Percentiles rank a stretch among this genome's conserved stretches.
Conservation (phyloP, 2,888 invertebrate species). For the Mamestra brassicae region DNA sequence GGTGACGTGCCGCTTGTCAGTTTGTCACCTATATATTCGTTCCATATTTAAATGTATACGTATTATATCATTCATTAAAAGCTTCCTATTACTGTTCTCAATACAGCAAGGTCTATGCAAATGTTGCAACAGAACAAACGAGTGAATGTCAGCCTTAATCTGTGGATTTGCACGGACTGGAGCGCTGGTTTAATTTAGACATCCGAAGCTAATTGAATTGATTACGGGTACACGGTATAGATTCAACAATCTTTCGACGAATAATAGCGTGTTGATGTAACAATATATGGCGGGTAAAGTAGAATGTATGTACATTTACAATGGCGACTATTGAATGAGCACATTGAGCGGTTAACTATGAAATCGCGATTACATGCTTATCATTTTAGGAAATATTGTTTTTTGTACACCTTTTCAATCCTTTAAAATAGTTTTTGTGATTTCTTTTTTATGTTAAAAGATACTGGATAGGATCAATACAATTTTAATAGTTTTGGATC, state of each 20-base stretch:
- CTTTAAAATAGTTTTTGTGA: background rate
- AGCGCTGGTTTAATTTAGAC: constrained; percentile 46
- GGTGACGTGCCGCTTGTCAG: constrained; percentile 59
- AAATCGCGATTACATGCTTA: constrained; percentile 7
- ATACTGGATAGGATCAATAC: background rate
- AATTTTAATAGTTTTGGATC: background rate
- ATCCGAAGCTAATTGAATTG: constrained; percentile 48
- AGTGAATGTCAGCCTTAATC: constrained; percentile 62
- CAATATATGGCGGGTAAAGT: constrained; percentile 13
- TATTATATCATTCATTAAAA: constrained; percentile 27
- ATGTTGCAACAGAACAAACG: constrained; percentile 54
- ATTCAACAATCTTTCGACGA: constrained; percentile 25
- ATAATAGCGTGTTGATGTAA: constrained; percentile 27
- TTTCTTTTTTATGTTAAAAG: background rate
- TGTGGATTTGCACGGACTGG: constrained; percentile 40
- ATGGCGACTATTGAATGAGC: constrained; percentile 11
- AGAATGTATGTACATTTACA: constrained; percentile 1
- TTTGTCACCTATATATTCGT: constrained; percentile 53
- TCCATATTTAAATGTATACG: constrained; percentile 8
- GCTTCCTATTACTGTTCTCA: constrained; percentile 59
- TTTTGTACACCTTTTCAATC: background rate
- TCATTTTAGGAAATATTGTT: constrained; percentile 12
- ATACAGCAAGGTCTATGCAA: constrained; percentile 63
- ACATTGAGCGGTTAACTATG: constrained; percentile 18
- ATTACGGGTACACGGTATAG: constrained; percentile 26